Evolutionary conservation across 53 echinoderm and acorn worm genomes (phyloP), one percentile per base, ranked within the genome.

Genomic region (Antedon mediterranea): DNA sequence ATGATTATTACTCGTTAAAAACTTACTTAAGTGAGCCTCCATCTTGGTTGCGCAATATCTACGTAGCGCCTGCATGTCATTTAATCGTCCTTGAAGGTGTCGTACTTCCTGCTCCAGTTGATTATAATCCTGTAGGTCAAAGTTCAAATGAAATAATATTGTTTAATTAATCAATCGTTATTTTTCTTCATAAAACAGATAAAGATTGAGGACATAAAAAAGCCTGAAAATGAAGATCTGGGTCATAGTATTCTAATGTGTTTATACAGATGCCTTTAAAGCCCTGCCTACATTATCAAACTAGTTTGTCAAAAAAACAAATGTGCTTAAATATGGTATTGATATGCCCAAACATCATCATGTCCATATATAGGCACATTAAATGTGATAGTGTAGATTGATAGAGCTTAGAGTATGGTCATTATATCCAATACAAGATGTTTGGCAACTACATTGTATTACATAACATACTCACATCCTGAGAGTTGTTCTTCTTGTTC

Each of bases 21-120:
- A 57, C 97, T 97, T 83, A 97, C 97, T 85, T 28, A 97, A 84
- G 32, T 97, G 97, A 31, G 89, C 92, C 43, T 92, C 92, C 97
- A 97, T 97, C 73, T 97, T 97, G 34, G 88, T 87, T 0, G 97
- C 85, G 77, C 97, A 97, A 79, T 97, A 97, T 43, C 82, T 78
- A 37, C 97, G 92, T 90, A 92, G 89, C 31, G 83, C 90, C 80
- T 92, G 86, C 11, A 92, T 57, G 43, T 97, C 97, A 37, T 89
- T 92, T 73, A 92, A 80, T 82, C 83, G 80, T 32, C 86, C 88
- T 75, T 90, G 89, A 31, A 84, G 34, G 13, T 82, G n/a, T 29
- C 87, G 79, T 29, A 91, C 75, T 72, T 95, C 82, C 32, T 89
- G 84, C 31, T 91, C 83, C 0, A 76, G 34, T 32, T 94, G 90